These are phyloP conservation scores for Crenuchus spilurus DNA, from an alignment of 2,797 vertebrate species.

Conservation along the genomic window DNA sequence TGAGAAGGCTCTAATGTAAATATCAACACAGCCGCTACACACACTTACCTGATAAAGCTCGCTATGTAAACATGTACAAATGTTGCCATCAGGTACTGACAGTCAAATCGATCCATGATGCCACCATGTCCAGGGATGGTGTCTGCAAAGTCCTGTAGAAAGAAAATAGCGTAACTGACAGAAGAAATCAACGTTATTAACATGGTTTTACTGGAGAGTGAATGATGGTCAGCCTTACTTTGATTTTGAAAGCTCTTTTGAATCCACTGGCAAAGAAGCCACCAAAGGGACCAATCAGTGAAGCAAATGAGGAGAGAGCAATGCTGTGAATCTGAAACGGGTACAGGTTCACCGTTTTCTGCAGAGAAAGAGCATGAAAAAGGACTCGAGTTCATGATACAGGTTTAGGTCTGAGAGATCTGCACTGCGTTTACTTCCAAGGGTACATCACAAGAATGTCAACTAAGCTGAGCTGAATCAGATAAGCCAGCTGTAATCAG, in stretches of 20 bases:
- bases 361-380: slow-evolving; percentile 20
- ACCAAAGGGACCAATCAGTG: slow-evolving; percentile 93
- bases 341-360: slow-evolving; percentile 89
- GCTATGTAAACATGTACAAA: slow-evolving; percentile 96
- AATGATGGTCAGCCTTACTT: slow-evolving; percentile 73
- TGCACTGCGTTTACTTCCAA: too few species aligned
- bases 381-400: neutral
- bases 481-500: neutral
- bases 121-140: slow-evolving; percentile 96
- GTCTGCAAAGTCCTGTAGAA: slow-evolving; percentile 89
- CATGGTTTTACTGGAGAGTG: neutral
- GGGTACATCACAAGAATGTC: neutral
- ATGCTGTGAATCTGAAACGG: slow-evolving; percentile 96
- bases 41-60: slow-evolving; percentile 91
- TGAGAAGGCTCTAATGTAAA: neutral
- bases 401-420: neutral
- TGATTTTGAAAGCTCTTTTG: slow-evolving; percentile 98
- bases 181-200: neutral
- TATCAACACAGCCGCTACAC: neutral
- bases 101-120: slow-evolving; percentile 98
- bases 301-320: slow-evolving; percentile 90
- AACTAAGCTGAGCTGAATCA: neutral
- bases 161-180: slow-evolving; percentile 15
- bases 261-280: slow-evolving; percentile 98
- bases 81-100: slow-evolving; percentile 97